Evolutionary conservation across 2,797 vertebrate species (phyloP), one percentile per base, ranked within the genome.

Genomic region (Gymnopithys bicolor): DNA sequence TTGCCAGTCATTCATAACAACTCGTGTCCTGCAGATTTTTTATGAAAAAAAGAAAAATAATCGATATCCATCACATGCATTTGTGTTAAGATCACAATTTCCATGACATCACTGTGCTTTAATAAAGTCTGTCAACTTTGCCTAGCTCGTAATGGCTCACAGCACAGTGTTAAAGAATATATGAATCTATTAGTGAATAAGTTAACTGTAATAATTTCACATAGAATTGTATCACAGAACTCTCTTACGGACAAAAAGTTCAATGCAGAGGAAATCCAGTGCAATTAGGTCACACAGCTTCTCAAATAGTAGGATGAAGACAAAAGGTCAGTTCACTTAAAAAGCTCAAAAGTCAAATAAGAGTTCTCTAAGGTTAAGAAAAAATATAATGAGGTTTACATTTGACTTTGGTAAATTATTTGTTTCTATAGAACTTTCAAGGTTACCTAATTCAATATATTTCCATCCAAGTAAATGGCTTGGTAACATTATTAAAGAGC

Each of bases 51-150:
- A 33, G 58, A 81, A 62, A 81, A 90, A 64, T 92, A 97, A 96
- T 77, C 95, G 90, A 73, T 85, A 64, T 74, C 90, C 19, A 25
- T 78, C 90, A 82, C 48, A 46, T 55, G 80, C 49, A 52, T 52
- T 89, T 88, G 78, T 78, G 94, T 88, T 96, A 84, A 89, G 84
- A 96, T 83, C 90, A 85, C 90, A 37, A 71, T 94, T 95, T 95
- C 89, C 88, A 46, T 45, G 87, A 90, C 89, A 81, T 93, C 64
- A 37, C 45, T 19, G 30, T 6, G 41, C 76, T 92, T 81, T 94
- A 87, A 94, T 69, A 86, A 84, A 79, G 90, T 91, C 89, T 96
- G 90, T 94, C 95, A 84, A 62, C 81, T 96, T 24, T 39, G 75
- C 62, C 92, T 91, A 79, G 89, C 60, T 75, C 19, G 16, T 83